These are phyloP conservation scores for Apamea monoglypha DNA, from an alignment of 2,888 invertebrate genomes.

Conservation along the genomic window DNA sequence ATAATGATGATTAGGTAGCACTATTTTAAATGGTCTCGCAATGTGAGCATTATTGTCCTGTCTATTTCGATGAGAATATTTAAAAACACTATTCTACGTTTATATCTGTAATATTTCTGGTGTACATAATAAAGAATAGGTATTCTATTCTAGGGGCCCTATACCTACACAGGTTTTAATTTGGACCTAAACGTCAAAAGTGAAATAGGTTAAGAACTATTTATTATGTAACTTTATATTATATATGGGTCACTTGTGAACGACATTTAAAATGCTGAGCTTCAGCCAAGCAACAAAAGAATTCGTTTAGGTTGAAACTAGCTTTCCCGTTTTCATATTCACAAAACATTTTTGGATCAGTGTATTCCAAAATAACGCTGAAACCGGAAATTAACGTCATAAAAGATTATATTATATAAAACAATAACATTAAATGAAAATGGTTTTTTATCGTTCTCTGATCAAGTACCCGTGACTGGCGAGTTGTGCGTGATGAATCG, in stretches of 20 bases:
- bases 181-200: not conserved
- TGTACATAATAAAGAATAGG: too few relatives aligned
- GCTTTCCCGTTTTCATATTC: not conserved
- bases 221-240: too few relatives aligned
- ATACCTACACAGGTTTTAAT: not conserved
- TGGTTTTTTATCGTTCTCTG: conserved; percentile 48
- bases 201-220: not conserved
- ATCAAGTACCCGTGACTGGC: conserved; percentile 56
- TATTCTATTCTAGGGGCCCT: not conserved
- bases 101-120: too few relatives aligned
- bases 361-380: not conserved
- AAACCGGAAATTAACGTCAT: not conserved
- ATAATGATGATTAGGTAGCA: not conserved
- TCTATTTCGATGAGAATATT: not conserved
- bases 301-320: not conserved
- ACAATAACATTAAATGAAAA: conserved; percentile 47
- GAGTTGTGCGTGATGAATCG: conserved; percentile 64
- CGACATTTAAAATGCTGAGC: not conserved
- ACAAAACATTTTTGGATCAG: not conserved
- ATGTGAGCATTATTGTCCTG: too few relatives aligned
- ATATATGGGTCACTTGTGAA: not conserved
- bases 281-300: not conserved
- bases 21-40: not conserved
- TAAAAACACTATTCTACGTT: too few relatives aligned
- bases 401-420: conserved; percentile 16